Percentiles rank a stretch among this genome's conserved stretches.
phyloP scores from a whole-genome alignment of 2,888 invertebrate genomes.

The Gasteruption jaculator region DNA sequence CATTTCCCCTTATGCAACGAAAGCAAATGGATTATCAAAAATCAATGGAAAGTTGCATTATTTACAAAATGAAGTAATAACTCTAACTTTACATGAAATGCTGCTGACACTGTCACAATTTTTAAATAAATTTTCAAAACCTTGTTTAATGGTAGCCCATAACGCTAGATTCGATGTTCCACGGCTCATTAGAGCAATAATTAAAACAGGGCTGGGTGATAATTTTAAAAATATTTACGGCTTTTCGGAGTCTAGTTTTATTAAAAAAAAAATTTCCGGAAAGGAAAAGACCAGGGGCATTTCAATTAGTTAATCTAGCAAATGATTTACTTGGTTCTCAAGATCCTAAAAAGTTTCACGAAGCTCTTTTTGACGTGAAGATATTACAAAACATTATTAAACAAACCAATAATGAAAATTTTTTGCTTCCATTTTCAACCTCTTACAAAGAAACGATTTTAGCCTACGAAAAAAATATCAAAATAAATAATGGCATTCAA shows the following conservation, averaged over 20 bases:
- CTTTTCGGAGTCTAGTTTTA: constrained; percentile 15
- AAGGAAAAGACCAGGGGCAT: constrained; percentile 13
- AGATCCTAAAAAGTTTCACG: constrained; percentile 9
- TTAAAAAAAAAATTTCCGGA: constrained; percentile 12
- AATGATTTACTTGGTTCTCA: constrained; percentile 13
- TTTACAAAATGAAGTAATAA: not conserved
- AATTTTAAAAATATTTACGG: constrained; percentile 14
- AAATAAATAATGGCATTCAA: constrained; percentile 4
- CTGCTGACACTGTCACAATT: constrained; percentile 14
- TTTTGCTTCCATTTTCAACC: constrained; percentile 6
- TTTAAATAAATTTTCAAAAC: constrained; percentile 8
- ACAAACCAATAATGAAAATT: not conserved
- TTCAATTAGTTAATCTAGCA: constrained; percentile 12
- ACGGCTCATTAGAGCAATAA: constrained; percentile 14
- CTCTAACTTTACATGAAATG: constrained; percentile 4
- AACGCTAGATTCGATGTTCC: constrained; percentile 17
- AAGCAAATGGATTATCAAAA: constrained; percentile 10
- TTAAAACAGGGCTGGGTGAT: constrained; percentile 6
- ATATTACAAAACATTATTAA: constrained; percentile 7
- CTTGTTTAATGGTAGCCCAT: constrained; percentile 17
- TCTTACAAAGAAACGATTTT: constrained; percentile 5
- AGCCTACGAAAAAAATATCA: not conserved
- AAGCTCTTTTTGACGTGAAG: constrained; percentile 16
- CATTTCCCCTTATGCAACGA: constrained; percentile 8
- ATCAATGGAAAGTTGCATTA: constrained; percentile 8